Percentiles rank a stretch among this genome's conserved stretches.
These are phyloP conservation scores for Crambe crambe DNA, from an alignment of 37 sponge, comb jelly and placozoan genomes.

Conservation along the genomic window DNA sequence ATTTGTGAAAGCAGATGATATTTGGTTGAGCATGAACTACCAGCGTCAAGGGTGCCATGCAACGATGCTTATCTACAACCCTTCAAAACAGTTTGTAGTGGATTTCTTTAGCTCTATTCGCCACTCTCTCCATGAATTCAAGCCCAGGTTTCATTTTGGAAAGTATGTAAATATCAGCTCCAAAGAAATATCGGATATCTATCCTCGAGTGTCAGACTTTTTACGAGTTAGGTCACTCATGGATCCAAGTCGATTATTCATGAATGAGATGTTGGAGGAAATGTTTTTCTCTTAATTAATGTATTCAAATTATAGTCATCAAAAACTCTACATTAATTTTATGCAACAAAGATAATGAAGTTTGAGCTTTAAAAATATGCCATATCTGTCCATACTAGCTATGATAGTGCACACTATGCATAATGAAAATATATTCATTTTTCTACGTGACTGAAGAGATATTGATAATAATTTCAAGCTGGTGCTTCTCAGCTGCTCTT, in stretches of 20 bases:
- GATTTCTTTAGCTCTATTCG: slow-evolving; percentile 16
- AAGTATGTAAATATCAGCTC: slow-evolving; percentile 30
- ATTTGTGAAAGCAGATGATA: slow-evolving; percentile 67
- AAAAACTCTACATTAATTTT: too few relatives aligned
- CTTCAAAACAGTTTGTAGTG: neutral
- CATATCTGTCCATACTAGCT: too few relatives aligned
- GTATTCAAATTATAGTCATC: neutral
- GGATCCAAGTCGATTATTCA: slow-evolving; percentile 64
- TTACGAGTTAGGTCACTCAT: slow-evolving; percentile 12
- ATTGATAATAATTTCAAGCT: too few relatives aligned
- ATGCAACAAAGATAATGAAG: too few relatives aligned
- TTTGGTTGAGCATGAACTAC: slow-evolving; percentile 78
- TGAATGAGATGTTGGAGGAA: slow-evolving; percentile 23
- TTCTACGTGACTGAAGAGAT: too few relatives aligned
- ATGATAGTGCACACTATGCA: too few relatives aligned
- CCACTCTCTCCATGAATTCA: neutral
- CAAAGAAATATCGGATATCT: slow-evolving; percentile 23
- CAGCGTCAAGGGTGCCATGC: slow-evolving; percentile 64
- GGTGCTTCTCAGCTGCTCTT: too few relatives aligned
- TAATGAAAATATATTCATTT: too few relatives aligned
- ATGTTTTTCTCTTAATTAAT: neutral
- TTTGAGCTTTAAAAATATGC: too few relatives aligned
- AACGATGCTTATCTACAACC: slow-evolving; percentile 40
- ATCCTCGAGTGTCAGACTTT: slow-evolving; percentile 55
- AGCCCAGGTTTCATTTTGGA: slow-evolving; percentile 62